Percentiles rank a stretch among this genome's conserved stretches.
These are phyloP conservation scores for Gallinago undulata DNA, from an alignment of 2,113 vertebrate genomes.

Conservation along the genomic window DNA sequence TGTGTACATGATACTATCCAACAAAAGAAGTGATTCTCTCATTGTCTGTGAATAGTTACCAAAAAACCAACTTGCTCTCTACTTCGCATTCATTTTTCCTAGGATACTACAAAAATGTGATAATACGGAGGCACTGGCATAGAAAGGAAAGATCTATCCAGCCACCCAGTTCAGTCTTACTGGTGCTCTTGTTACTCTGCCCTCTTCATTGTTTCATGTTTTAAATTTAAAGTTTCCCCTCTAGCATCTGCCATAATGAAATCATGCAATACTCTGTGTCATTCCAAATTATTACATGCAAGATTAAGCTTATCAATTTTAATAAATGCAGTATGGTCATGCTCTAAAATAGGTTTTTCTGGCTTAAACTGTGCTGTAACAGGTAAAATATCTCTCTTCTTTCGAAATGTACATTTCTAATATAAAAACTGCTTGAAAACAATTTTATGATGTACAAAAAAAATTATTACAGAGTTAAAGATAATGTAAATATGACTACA, in stretches of 20 bases:
- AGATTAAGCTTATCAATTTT: not conserved
- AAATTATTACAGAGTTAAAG: not conserved
- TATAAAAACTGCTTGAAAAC: not conserved
- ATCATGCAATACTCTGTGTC: not conserved
- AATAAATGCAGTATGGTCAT: not conserved
- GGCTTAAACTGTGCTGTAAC: not conserved
- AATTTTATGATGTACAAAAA: not conserved
- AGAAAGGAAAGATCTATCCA: not conserved
- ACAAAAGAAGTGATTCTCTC: not conserved
- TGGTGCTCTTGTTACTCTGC: not conserved
- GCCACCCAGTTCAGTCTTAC: not conserved
- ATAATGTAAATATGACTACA: not conserved
- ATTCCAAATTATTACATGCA: not conserved
- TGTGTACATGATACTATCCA: not conserved
- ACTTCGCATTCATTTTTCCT: not conserved
- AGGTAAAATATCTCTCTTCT: not conserved
- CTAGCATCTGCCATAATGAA: not conserved
- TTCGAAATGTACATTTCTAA: not conserved
- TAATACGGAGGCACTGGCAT: not conserved
- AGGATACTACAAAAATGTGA: not conserved
- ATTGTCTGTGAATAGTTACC: rapidly evolving
- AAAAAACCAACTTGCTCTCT: not conserved
- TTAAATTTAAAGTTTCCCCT: not conserved
- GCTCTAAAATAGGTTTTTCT: not conserved
- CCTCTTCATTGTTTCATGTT: not conserved